phyloP scores from a whole-genome alignment of 2,113 vertebrate genomes.

The Henicopernis longicauda region DNA sequence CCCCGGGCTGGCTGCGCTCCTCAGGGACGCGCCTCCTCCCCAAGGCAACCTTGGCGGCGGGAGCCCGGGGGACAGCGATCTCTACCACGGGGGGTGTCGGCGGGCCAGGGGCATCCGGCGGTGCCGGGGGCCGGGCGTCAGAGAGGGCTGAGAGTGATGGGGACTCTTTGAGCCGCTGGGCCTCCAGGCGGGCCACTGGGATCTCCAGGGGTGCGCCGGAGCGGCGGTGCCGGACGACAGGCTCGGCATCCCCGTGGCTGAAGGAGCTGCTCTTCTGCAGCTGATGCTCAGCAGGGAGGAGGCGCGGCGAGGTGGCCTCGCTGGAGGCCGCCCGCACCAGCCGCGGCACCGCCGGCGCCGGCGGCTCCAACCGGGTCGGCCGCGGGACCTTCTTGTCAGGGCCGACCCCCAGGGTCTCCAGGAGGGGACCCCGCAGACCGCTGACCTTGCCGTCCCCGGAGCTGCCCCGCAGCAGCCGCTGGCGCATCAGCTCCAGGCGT shows the following conservation, averaged over 20 bases:
- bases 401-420: slow-evolving; percentile 87
- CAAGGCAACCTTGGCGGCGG: neutral
- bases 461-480: slow-evolving; percentile 84
- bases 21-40: neutral
- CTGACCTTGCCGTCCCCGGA: slow-evolving; percentile 90
- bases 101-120: slow-evolving; percentile 60
- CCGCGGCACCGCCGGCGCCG: neutral
- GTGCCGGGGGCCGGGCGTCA: slow-evolving; percentile 76
- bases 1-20: neutral
- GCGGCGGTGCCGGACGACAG: slow-evolving; percentile 84
- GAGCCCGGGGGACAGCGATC: accelerated
- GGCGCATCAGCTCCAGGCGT: slow-evolving; percentile 91
- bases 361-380: slow-evolving; percentile 63
- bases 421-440: slow-evolving; percentile 88
- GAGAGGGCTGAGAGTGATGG: slow-evolving; percentile 90
- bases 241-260: slow-evolving; percentile 89
- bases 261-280: slow-evolving; percentile 95
- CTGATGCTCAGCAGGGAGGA: slow-evolving; percentile 72
- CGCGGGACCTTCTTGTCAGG: slow-evolving; percentile 74
- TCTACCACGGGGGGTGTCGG: slow-evolving; percentile 36
- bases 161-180: slow-evolving; percentile 85
- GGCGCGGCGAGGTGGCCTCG: slow-evolving; percentile 74
- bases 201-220: slow-evolving; percentile 92
- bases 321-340: slow-evolving; percentile 88
- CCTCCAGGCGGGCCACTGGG: slow-evolving; percentile 81